These are phyloP conservation scores for Asobara japonica DNA, from an alignment of 1,140 invertebrate species.

Conservation along the genomic window DNA sequence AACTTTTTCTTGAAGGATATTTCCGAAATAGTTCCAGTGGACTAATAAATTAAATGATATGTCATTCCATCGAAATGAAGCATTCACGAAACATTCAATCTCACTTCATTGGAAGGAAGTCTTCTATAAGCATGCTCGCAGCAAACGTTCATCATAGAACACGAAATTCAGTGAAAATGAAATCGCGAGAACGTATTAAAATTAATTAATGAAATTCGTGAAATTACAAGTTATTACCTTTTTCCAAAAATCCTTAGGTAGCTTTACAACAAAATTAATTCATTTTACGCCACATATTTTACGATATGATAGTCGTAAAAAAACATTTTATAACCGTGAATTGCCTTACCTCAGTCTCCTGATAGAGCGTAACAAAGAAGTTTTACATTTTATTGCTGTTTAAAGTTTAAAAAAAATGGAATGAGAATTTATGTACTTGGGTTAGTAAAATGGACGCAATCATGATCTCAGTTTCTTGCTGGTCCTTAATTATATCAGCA, in stretches of 20 bases:
- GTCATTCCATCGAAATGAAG: too few relatives aligned
- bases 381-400: constrained; percentile 21
- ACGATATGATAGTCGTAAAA: background rate
- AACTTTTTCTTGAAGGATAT: too few relatives aligned
- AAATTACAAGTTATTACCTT: background rate
- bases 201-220: background rate
- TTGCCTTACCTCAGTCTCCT: background rate
- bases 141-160: too few relatives aligned
- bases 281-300: background rate
- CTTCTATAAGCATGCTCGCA: too few relatives aligned
- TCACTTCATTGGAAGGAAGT: too few relatives aligned
- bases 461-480: constrained; percentile 83
- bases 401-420: background rate
- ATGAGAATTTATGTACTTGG: constrained; percentile 71
- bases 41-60: too few relatives aligned
- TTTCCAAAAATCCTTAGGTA: constrained; percentile 11
- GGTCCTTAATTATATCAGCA: constrained; percentile 93
- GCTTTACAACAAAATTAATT: background rate
- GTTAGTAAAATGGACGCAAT: constrained; percentile 83
- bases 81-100: too few relatives aligned
- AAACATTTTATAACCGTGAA: background rate
- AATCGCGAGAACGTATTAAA: background rate
- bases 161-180: background rate
- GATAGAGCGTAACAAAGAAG: constrained; percentile 23
- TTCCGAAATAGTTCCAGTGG: too few relatives aligned